These are phyloP conservation scores for Cataglyphis cursor DNA, from an alignment of 2,888 invertebrate genomes.

Conservation along the genomic window DNA sequence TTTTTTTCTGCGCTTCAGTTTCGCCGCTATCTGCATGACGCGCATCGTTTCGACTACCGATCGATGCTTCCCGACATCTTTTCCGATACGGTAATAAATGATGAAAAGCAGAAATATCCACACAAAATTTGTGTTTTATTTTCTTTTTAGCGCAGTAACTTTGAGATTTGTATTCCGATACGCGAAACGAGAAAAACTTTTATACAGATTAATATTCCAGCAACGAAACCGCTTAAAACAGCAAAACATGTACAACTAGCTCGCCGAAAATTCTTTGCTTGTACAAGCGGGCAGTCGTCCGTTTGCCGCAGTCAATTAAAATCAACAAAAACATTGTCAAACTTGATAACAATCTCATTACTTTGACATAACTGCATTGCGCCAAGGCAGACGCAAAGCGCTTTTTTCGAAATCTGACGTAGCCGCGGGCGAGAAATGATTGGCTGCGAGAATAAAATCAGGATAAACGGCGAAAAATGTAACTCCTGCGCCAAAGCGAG, in stretches of 20 bases:
- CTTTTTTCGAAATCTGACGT: constrained; percentile 18
- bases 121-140: background rate
- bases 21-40: constrained; percentile 9
- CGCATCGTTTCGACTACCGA: constrained; percentile 42
- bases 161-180: background rate
- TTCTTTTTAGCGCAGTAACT: background rate
- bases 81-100: constrained; percentile 65
- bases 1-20: constrained; percentile 40
- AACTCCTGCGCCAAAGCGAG: background rate
- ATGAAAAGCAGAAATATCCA: constrained; percentile 40
- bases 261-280: background rate
- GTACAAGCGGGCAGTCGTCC: background rate
- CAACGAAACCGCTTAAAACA: constrained; percentile 17
- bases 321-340: constrained; percentile 28
- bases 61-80: constrained; percentile 64
- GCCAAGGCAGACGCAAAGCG: background rate
- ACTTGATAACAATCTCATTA: constrained; percentile 34
- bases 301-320: constrained; percentile 41
- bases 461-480: constrained; percentile 37
- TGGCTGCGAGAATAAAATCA: constrained; percentile 40
- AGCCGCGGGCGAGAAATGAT: constrained; percentile 27
- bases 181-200: constrained; percentile 8
- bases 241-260: background rate
- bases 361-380: background rate
- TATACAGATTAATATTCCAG: constrained; percentile 30